Evolutionary conservation across 2,888 invertebrate genomes (phyloP), one percentile per base, ranked within the genome.

Genomic region (Agrilus biguttatus): DNA sequence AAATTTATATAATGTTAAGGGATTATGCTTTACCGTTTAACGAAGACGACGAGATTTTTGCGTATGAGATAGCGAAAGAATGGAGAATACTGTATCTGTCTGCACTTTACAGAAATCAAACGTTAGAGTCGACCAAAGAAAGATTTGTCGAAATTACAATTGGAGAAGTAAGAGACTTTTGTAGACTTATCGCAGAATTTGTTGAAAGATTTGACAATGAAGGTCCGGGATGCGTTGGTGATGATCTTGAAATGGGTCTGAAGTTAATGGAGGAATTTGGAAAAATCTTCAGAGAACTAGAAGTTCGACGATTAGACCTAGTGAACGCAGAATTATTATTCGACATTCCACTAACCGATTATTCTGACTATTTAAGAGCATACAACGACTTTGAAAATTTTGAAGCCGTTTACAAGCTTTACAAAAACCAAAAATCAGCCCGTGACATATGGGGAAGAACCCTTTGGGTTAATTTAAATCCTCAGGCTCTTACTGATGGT

Each of bases 391-490:
- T 70, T 55, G 67, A 71, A 14, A 72, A 74, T 3, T 75, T 91
- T 74, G 80, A 83, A 43, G 53, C 68, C 55, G 63, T 92, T 17
- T 92, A 83, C 60, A 78, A 78, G 56, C 71, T 92, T 19, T 91
- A 85, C 58, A 78, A 78, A 51, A 74, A 78, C 1, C 88, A 90
- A 62, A 83, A 80, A 68, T 71, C 72, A 48, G 82, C 83, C 0
- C 70, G 88, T 36, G 85, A 88, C 49, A 49, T 72, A 5, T 92
- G 92, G 92, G 80, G 87, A 0, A 83, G 82, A 63, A 90, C 88
- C 0, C 62, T 91, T 10, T 93, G 93, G 93, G 78, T 73, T 7
- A 81, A 93, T 63, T 69, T 93, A 39, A 84, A 91, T 64, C 83
- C 92, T 2, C 83, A 85, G 55, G 77, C 81, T 1, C 67, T 93